Percentiles rank a stretch among this genome's conserved stretches.
Conservation (phyloP, 2,888 invertebrate genomes). For the Sphinx pinastri region DNA sequence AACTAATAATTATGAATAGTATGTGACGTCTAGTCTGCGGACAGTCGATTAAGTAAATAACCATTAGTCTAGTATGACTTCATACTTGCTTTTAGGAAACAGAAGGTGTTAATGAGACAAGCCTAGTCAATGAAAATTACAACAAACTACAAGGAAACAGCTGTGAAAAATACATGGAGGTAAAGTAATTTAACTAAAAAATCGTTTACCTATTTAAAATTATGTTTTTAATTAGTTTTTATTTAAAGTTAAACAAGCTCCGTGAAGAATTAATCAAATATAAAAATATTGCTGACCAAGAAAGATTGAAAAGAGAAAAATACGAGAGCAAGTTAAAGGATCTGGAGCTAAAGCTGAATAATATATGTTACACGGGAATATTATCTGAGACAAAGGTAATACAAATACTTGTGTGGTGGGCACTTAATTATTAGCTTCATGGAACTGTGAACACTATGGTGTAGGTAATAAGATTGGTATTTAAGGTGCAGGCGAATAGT, state of each 20-base stretch:
- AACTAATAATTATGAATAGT: background rate
- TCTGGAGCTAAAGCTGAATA: conserved; percentile 65
- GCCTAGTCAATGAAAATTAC: background rate
- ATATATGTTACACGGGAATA: conserved; percentile 54
- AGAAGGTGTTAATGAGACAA: background rate
- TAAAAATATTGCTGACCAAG: conserved; percentile 64
- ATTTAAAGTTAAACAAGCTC: conserved; percentile 55
- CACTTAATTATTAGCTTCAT: background rate
- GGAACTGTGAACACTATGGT: background rate
- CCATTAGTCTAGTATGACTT: no score
- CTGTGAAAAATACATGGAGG: background rate
- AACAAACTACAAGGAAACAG: background rate
- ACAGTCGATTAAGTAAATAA: background rate
- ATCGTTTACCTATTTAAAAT: background rate
- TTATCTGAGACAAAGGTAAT: conserved; percentile 45
- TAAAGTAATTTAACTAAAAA: background rate
- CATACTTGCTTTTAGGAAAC: background rate
- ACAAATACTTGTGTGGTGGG: background rate
- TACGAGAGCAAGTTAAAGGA: conserved; percentile 69
- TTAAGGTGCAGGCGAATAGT: no score
- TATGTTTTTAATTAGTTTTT: background rate
- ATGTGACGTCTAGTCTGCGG: background rate
- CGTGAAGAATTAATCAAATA: conserved; percentile 65
- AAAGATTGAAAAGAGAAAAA: conserved; percentile 60
- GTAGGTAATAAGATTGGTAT: no score